These are phyloP conservation scores for Athalia rosae DNA, from an alignment of 2,888 invertebrate genomes.

Conservation along the genomic window DNA sequence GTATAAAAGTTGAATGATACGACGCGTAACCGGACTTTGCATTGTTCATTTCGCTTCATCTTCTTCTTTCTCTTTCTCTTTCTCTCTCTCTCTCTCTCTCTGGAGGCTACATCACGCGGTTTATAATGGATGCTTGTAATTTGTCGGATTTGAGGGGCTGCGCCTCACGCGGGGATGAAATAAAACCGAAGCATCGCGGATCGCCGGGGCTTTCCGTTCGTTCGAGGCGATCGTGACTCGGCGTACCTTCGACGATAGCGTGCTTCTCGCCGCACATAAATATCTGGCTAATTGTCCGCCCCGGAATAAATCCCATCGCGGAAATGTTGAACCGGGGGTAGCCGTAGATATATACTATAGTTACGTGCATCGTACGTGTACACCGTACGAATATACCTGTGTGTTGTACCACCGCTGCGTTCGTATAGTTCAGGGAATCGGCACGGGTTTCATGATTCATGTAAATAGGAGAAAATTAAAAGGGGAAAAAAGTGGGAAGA, in stretches of 20 bases:
- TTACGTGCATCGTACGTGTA: conserved; percentile 20
- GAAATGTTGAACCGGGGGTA: conserved; percentile 58
- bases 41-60: too few species aligned
- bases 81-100: background rate
- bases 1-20: too few species aligned
- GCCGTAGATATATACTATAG: conserved; percentile 39
- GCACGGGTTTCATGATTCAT: background rate
- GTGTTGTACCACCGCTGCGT: too few species aligned
- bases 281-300: conserved; percentile 66
- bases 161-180: conserved; percentile 12
- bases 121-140: conserved; percentile 19
- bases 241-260: conserved; percentile 52
- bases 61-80: too few species aligned
- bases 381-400: background rate
- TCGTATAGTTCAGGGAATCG: too few species aligned
- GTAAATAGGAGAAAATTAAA: background rate
- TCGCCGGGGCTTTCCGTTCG: conserved; percentile 1
- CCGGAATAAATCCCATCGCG: conserved; percentile 65
- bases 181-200: conserved; percentile 13
- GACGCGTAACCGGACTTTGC: too few species aligned
- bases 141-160: conserved; percentile 14
- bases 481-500: background rate
- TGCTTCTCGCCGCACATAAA: conserved; percentile 63
- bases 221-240: conserved; percentile 40
- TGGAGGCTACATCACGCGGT: background rate